Base-by-base conservation (phyloP, 1,140 invertebrate species). In the Pectinophora gossypiella region DNA sequence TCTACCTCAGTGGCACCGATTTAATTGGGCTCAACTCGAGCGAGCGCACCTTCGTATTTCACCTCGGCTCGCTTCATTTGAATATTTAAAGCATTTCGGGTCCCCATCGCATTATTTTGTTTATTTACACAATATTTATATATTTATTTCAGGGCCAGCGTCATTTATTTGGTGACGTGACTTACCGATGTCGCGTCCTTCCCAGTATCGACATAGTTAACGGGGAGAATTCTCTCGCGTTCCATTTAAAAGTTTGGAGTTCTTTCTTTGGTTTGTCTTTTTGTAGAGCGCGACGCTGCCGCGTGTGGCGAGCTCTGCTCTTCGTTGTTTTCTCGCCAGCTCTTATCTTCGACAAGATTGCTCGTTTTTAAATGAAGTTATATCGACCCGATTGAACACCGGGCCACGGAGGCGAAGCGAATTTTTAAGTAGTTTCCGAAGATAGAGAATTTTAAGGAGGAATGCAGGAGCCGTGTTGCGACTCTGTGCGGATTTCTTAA, bases 401-500 rank as follows among this genome's bases (percentile, higher is more conserved):
- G 64, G 67, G 61, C 70, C 56, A 74, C 64, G 72, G 65, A 77
- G 81, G 77, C 81, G 84, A 79, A 71, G 78, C 81, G 81, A 85
- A 87, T 87, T 87, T 87, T 84, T 87, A 87, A 87, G 85, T 87
- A 87, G 81, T 87, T 85, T 80, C 80, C 81, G 78, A 85, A 84
- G 79, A 84, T 87, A 79, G 72, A 71, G 78, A 76, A 85, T 76
- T 85, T 81, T 76, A 76, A 78, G 74, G 68, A 72, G 83, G 81
- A 76, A 83, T 80, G 74, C 78, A 57, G 68, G 70, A 75, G 63
- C 66, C 64, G 68, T 81, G 79, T 81, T 61, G 56, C 63, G 61
- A 68, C 62, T 76, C 76, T 65, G 71, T 72, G 70, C 73, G 47
- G 72, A 75, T 79, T 72, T 67, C 69, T 85, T 80, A 85, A 86